These are phyloP conservation scores for Dryadula phaetusa DNA, from an alignment of 2,888 invertebrate genomes.

Conservation along the genomic window DNA sequence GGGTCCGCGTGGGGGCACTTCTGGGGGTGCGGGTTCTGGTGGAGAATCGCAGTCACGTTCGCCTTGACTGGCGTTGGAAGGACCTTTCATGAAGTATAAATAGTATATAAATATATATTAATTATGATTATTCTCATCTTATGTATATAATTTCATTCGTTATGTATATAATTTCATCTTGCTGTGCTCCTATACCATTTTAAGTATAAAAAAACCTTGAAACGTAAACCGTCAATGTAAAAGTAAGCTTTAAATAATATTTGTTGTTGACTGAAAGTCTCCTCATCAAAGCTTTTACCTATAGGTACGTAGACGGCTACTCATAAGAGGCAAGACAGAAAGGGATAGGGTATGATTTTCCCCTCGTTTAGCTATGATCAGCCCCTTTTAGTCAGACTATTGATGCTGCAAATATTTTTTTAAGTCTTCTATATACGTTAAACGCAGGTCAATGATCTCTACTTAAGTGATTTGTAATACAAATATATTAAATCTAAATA, in stretches of 20 bases:
- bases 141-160: too few species aligned
- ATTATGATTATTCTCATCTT: too few species aligned
- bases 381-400: conserved; percentile 23
- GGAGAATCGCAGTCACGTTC: conserved; percentile 89
- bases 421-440: conserved; percentile 16
- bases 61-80: conserved; percentile 65
- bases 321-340: conserved; percentile 7
- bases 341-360: conserved; percentile 18
- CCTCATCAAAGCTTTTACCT: not conserved
- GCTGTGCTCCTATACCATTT: too few species aligned
- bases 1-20: conserved; percentile 93
- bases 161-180: conserved; percentile 5
- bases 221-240: not conserved
- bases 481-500: too few species aligned
- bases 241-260: not conserved
- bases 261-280: not conserved
- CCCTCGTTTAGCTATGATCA: conserved; percentile 18
- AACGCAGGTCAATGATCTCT: conserved; percentile 13
- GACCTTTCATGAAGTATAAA: conserved; percentile 39
- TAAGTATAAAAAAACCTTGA: too few species aligned
- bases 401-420: conserved; percentile 16
- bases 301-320: not conserved
- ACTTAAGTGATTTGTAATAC: not conserved
- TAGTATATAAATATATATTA: not conserved
- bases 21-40: conserved; percentile 93